Percentiles rank a stretch among this genome's conserved stretches.
These are phyloP conservation scores for Hippasteria phrygiana DNA, from an alignment of 53 echinoderm and acorn worm genomes.

Conservation along the genomic window DNA sequence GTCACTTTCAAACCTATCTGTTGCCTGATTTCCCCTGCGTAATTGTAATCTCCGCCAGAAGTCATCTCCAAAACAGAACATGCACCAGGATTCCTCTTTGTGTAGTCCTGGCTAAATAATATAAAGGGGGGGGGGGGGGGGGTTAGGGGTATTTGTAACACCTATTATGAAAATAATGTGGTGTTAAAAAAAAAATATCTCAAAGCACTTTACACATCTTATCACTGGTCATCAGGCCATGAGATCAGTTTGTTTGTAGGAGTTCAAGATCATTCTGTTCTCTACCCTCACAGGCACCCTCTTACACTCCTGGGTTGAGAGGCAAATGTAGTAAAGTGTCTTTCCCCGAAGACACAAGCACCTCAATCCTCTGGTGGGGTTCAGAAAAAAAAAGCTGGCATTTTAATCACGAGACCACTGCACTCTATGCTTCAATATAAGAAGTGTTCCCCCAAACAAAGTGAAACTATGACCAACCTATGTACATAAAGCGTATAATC, in stretches of 20 bases:
- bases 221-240: too few relatives aligned
- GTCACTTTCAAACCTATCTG: slow-evolving; percentile 37
- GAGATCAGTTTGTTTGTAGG: too few relatives aligned
- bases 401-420: too few relatives aligned
- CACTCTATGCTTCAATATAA: too few relatives aligned
- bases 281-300: too few relatives aligned
- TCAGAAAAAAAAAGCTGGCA: not conserved
- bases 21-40: slow-evolving; percentile 49
- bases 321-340: too few relatives aligned
- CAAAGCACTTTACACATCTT: too few relatives aligned
- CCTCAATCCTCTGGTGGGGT: not conserved
- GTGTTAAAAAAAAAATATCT: too few relatives aligned
- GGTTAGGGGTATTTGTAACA: not conserved
- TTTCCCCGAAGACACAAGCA: not conserved
- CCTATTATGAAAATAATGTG: too few relatives aligned
- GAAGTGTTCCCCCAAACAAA: not conserved
- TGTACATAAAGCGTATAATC: not conserved
- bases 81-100: slow-evolving; percentile 88
- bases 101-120: slow-evolving; percentile 77
- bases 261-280: too few relatives aligned
- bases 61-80: slow-evolving; percentile 81
- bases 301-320: too few relatives aligned
- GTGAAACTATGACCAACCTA: too few relatives aligned
- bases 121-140: not conserved
- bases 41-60: slow-evolving; percentile 63